These are phyloP conservation scores for Mythimna lalbum DNA, from an alignment of 2,888 invertebrate species.

Conservation along the genomic window DNA sequence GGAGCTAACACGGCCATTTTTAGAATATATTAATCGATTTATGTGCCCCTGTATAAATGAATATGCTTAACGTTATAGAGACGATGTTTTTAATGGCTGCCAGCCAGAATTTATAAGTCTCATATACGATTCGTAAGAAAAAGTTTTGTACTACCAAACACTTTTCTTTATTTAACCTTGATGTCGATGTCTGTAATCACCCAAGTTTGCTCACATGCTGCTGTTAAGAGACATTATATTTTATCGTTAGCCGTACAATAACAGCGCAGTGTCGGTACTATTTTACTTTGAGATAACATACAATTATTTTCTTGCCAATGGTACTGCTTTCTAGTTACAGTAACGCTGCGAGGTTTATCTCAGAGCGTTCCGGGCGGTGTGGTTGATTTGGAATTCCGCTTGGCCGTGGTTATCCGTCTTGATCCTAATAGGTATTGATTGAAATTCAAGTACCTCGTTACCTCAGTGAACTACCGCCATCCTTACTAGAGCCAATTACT, in stretches of 20 bases:
- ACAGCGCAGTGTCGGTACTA: too few relatives aligned
- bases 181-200: neutral
- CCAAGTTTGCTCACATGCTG: neutral
- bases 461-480: neutral
- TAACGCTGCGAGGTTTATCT: neutral
- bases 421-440: slow-evolving; percentile 3
- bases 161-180: slow-evolving; percentile 4
- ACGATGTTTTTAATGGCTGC: neutral
- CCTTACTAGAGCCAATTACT: neutral
- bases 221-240: neutral
- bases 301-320: neutral
- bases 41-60: neutral
- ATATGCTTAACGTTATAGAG: neutral
- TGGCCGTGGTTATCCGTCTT: slow-evolving; percentile 12
- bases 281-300: neutral
- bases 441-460: slow-evolving; percentile 2
- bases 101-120: neutral
- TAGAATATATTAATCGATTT: neutral
- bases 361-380: neutral
- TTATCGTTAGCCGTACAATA: neutral
- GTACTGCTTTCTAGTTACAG: too few relatives aligned
- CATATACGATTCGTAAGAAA: neutral
- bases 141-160: neutral
- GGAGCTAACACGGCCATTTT: neutral
- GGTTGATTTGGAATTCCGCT: slow-evolving; percentile 17